A percentile compares a stretch with the other conserved stretches of the same genome.
Evolutionary conservation across 2,113 vertebrate species (phyloP).

Genomic region (Aplodontia rufa): DNA sequence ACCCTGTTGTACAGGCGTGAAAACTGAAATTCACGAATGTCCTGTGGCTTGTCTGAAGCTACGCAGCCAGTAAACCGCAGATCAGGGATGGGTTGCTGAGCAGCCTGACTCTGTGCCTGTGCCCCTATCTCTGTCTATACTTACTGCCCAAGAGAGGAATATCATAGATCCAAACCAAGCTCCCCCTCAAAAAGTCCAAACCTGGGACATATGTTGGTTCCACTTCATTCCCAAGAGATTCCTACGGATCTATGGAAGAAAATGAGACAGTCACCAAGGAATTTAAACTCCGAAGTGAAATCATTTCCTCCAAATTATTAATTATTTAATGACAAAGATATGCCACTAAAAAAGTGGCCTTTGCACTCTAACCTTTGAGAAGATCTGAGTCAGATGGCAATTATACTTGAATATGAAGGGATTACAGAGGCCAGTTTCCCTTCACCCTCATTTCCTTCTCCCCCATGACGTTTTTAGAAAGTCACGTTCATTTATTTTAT

Average conservation of each 20-base stretch:
- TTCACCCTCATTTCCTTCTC: conserved; percentile 36
- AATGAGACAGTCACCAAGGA: neutral
- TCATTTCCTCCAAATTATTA: conserved; percentile 48
- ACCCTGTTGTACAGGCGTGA: neutral
- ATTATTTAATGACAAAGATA: conserved; percentile 51
- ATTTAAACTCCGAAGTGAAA: conserved; percentile 32
- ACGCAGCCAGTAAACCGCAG: neutral
- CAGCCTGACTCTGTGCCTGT: neutral
- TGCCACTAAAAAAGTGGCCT: neutral
- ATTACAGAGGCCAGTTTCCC: neutral
- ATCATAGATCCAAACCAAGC: neutral
- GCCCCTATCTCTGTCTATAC: neutral
- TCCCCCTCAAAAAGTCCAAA: neutral
- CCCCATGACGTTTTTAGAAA: conserved; percentile 16
- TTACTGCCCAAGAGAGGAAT: neutral
- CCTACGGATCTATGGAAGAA: neutral
- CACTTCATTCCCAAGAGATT: neutral
- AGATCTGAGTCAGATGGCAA: conserved; percentile 13
- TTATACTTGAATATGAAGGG: conserved; percentile 18
- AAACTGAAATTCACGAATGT: neutral
- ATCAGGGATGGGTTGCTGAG: neutral
- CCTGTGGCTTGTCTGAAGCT: neutral
- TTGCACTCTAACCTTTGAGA: neutral
- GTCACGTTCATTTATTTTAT: conserved; percentile 22
- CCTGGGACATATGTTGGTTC: neutral